phyloP scores from a whole-genome alignment of 1,140 invertebrate species.

The Eurytemora carolleeae region DNA sequence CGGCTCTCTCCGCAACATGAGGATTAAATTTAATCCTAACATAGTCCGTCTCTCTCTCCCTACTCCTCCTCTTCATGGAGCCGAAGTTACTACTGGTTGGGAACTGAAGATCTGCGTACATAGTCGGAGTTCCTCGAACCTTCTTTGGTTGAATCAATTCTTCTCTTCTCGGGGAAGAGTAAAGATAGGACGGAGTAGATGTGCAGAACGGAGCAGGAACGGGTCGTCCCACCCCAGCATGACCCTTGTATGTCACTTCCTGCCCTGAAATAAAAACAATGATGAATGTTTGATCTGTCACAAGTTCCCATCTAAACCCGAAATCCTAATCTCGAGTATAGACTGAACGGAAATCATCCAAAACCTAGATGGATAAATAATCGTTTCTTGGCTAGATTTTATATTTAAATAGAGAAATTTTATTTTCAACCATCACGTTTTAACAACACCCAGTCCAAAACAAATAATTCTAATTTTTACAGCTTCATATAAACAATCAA shows the following conservation, averaged over 20 bases:
- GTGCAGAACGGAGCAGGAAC: background rate
- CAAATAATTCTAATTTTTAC: too few relatives aligned
- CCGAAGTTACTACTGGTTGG: constrained; percentile 22
- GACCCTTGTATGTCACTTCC: background rate
- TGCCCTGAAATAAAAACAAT: too few relatives aligned
- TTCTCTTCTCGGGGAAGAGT: background rate
- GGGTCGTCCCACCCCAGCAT: background rate
- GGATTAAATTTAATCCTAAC: background rate
- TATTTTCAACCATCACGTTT: too few relatives aligned
- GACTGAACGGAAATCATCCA: too few relatives aligned
- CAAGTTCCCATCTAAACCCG: too few relatives aligned
- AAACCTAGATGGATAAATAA: too few relatives aligned
- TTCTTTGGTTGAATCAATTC: background rate
- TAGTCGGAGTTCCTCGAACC: background rate
- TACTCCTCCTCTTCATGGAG: constrained; percentile 18
- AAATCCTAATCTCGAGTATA: too few relatives aligned
- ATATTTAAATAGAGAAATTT: too few relatives aligned
- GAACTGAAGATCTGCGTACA: constrained; percentile 22
- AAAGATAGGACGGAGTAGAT: background rate
- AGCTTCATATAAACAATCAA: too few relatives aligned
- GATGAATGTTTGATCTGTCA: too few relatives aligned
- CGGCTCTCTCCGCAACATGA: background rate
- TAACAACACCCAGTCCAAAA: too few relatives aligned
- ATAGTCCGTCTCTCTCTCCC: background rate
- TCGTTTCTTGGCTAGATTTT: too few relatives aligned